Evolutionary conservation across 1,140 invertebrate species (phyloP).

Genomic region (Ooceraea biroi): DNA sequence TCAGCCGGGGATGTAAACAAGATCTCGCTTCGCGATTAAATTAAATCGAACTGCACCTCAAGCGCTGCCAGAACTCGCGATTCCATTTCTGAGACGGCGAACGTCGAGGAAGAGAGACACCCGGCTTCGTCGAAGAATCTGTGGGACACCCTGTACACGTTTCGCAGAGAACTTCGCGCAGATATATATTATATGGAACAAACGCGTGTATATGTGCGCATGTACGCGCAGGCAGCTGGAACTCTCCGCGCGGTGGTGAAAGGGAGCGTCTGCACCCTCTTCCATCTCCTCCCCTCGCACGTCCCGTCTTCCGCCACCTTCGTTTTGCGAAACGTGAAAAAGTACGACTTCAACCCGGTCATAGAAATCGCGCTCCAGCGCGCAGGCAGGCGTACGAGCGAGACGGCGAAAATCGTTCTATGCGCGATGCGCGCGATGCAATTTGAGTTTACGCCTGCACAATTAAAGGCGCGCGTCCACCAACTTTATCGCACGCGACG

Average conservation of each 20-base stretch:
- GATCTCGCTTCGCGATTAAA: neutral
- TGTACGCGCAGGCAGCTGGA: slow-evolving; percentile 40
- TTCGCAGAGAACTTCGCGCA: neutral
- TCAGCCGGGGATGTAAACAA: neutral
- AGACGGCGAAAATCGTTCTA: slow-evolving; percentile 18
- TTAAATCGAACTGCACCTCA: no score
- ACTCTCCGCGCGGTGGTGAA: slow-evolving; percentile 46
- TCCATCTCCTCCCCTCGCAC: neutral
- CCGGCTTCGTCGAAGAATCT: no score
- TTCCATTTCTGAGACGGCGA: no score
- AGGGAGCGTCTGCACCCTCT: slow-evolving; percentile 59
- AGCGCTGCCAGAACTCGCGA: no score
- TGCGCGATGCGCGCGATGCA: slow-evolving; percentile 32
- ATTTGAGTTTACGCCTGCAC: slow-evolving; percentile 50
- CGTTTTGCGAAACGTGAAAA: slow-evolving; percentile 60
- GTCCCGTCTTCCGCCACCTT: neutral
- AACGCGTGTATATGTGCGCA: slow-evolving; percentile 18
- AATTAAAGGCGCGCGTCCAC: slow-evolving; percentile 41
- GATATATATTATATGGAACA: slow-evolving; percentile 1
- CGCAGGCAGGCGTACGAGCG: slow-evolving; percentile 4
- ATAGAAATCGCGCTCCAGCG: slow-evolving; percentile 43
- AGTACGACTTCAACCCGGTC: slow-evolving; percentile 42
- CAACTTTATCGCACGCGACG: slow-evolving; percentile 54
- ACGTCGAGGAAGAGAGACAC: no score
- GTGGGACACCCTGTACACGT: no score